Evolutionary conservation across 2,888 invertebrate species (phyloP), one percentile per base, ranked within the genome.

Genomic region (Hybos culiciformis): DNA sequence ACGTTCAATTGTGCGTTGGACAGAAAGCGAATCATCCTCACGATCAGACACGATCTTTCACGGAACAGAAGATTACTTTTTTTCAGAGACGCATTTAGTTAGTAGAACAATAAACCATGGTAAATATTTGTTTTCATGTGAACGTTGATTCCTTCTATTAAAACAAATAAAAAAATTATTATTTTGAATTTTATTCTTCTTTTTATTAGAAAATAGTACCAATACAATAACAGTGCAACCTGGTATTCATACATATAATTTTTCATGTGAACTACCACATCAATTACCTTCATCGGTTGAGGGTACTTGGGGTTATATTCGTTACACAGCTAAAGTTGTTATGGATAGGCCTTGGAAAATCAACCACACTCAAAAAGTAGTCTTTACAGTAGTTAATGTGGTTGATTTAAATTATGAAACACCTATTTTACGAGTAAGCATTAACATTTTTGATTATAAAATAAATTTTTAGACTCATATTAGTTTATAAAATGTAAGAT

Each of bases 291-390:
- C 84, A 3, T 84, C 84, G 0, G 88, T 84, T 60, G 82, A 81
- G 58, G 82, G 83, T 1, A 70, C 79, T 56, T 71, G 67, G 60
- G 85, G 90, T 0, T 75, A 78, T 55, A 74, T 92, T 26, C 72
- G 84, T 14, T 92, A 91, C 57, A 77, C 78, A 5, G 73, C 85
- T n/a, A 85, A 81, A 63, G 82, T 83, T 1, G 77, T 75, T 1
- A 68, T 90, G 15, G 85, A 88, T 56, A 72, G 83, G 17, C 81
- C 88, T 6, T 85, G 84, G 77, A 83, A 84, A 55, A 81, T 83
- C 58, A 85, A 90, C 63, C 80, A 83, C 50, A 81, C 82, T 45
- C 75, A 77, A 14, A 83, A 82, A 59, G 73, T 74, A 54, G 78
- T 80, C 2, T 87, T 91, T 56, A 85, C 83, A 18, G 80, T 91